phyloP scores from a whole-genome alignment of 2,888 invertebrate genomes.

The Pterostichus niger region DNA sequence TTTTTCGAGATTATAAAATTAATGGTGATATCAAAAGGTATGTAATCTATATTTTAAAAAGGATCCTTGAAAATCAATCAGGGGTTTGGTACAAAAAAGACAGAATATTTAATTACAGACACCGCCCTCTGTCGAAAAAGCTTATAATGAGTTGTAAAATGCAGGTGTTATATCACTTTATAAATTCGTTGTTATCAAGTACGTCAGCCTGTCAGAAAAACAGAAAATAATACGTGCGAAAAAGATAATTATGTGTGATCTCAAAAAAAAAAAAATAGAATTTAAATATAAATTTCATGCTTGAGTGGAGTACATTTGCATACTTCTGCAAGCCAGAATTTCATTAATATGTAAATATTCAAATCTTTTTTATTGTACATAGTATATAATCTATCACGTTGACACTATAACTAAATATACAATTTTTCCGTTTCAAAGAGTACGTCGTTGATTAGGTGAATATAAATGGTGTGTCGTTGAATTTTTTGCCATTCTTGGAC shows the following conservation, averaged over 20 bases:
- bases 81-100: neutral
- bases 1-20: neutral
- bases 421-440: slow-evolving; percentile 21
- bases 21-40: neutral
- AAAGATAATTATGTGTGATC: slow-evolving; percentile 51
- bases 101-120: neutral
- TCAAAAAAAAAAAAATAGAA: slow-evolving; percentile 47
- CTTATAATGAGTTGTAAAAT: neutral
- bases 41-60: neutral
- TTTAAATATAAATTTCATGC: slow-evolving; percentile 63
- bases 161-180: slow-evolving; percentile 20
- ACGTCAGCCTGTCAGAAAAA: slow-evolving; percentile 7
- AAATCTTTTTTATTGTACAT: slow-evolving; percentile 58
- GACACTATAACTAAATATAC: slow-evolving; percentile 52
- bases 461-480: neutral
- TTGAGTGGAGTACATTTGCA: slow-evolving; percentile 53
- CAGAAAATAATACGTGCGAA: slow-evolving; percentile 43
- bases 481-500: slow-evolving; percentile 1
- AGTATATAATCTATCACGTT: slow-evolving; percentile 57
- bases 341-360: slow-evolving; percentile 63
- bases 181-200: slow-evolving; percentile 28
- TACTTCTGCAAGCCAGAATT: slow-evolving; percentile 58
- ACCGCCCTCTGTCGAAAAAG: neutral
- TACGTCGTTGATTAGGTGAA: neutral
- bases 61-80: neutral